phyloP scores from a whole-genome alignment of 2,888 invertebrate genomes.

The Diogma glabrata region DNA sequence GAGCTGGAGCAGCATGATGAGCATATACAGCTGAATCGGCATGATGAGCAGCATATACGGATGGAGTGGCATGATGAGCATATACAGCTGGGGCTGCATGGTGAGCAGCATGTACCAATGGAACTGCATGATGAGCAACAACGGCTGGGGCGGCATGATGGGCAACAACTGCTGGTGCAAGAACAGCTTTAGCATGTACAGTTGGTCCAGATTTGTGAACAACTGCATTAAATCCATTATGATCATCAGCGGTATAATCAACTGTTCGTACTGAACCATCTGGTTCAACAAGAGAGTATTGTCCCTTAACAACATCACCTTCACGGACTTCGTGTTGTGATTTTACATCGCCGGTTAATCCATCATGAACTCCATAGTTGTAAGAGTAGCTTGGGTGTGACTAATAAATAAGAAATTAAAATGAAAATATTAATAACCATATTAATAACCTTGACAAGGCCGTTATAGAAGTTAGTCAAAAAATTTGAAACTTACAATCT shows the following conservation, averaged over 20 bases:
- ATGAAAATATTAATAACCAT: neutral
- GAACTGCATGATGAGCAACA: conserved; percentile 20
- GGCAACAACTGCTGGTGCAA: conserved; percentile 25
- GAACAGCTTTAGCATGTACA: conserved; percentile 24
- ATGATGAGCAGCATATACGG: conserved; percentile 8
- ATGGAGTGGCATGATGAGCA: conserved; percentile 11
- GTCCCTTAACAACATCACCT: conserved; percentile 38
- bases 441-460: conserved; percentile 3
- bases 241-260: conserved; percentile 37
- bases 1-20: conserved; percentile 13
- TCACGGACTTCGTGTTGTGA: conserved; percentile 37
- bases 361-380: conserved; percentile 37
- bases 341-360: conserved; percentile 36
- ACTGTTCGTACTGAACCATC: conserved; percentile 38
- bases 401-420: conserved; percentile 24
- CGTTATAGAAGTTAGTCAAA: neutral
- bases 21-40: conserved; percentile 15
- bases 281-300: conserved; percentile 37
- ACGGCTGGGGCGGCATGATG: conserved; percentile 28
- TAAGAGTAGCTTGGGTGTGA: conserved; percentile 36
- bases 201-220: conserved; percentile 35
- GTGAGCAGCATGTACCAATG: conserved; percentile 8
- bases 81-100: conserved; percentile 17
- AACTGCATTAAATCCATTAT: conserved; percentile 37
- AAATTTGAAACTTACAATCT: neutral